phyloP scores from a whole-genome alignment of 92 coral and sea anemone species.

The Isaurus tuberculatus region DNA sequence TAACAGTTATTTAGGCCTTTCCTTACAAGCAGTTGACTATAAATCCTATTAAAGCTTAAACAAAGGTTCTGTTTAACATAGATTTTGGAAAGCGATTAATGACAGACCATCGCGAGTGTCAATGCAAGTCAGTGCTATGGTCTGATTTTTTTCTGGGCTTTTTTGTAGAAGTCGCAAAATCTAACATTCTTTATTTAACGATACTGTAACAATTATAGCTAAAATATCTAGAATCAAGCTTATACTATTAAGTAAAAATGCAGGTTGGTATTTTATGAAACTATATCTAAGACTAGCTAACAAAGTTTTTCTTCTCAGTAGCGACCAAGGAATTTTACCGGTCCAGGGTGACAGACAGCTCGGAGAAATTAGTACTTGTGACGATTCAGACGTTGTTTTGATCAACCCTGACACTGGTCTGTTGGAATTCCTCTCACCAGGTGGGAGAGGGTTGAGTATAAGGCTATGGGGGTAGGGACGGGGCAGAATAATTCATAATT shows the following conservation, averaged over 20 bases:
- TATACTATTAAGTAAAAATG: too few relatives aligned
- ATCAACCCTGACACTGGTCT: constrained; percentile 18
- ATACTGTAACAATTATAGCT: background rate
- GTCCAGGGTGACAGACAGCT: background rate
- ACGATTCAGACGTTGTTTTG: constrained; percentile 14
- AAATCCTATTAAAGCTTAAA: too few relatives aligned
- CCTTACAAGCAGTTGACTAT: background rate
- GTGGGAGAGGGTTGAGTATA: background rate
- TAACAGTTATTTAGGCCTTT: background rate
- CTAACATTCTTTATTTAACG: too few relatives aligned
- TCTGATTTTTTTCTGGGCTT: too few relatives aligned
- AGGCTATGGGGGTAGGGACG: too few relatives aligned
- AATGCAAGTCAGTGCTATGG: too few relatives aligned
- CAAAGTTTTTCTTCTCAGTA: background rate
- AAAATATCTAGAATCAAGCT: background rate
- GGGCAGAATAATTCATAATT: background rate
- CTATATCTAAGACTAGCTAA: too few relatives aligned
- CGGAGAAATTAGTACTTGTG: background rate
- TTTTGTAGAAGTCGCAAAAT: background rate
- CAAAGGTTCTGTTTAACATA: too few relatives aligned
- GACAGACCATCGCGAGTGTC: too few relatives aligned
- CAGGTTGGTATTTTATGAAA: background rate
- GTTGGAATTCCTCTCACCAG: constrained; percentile 15
- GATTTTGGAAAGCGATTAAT: too few relatives aligned
- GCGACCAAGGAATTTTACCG: constrained; percentile 5